These are phyloP conservation scores for Pollenia griseotomentosa DNA, from an alignment of 2,888 invertebrate species.

Conservation along the genomic window DNA sequence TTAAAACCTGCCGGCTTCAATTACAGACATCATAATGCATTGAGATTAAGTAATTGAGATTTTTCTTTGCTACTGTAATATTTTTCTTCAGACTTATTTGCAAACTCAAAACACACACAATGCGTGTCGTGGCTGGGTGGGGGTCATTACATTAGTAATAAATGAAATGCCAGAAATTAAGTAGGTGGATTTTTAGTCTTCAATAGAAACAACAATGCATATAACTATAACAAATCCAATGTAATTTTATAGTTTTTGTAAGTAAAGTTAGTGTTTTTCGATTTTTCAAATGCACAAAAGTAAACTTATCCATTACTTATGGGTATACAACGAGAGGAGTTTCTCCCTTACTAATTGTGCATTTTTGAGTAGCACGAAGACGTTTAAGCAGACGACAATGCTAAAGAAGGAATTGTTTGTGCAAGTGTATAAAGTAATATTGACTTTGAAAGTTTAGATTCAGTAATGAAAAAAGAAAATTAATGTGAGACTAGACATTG, in stretches of 20 bases:
- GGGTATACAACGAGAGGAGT: neutral
- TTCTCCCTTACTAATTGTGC: constrained; percentile 31
- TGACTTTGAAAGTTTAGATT: constrained; percentile 69
- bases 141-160: constrained; percentile 65
- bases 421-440: constrained; percentile 31
- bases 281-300: constrained; percentile 61
- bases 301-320: constrained; percentile 58
- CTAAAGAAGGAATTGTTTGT: constrained; percentile 32
- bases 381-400: neutral
- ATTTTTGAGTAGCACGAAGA: neutral
- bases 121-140: constrained; percentile 10
- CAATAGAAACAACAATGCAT: neutral
- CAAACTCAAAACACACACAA: constrained; percentile 31
- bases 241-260: constrained; percentile 3
- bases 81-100: neutral
- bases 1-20: constrained; percentile 59
- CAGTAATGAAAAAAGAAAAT: constrained; percentile 54
- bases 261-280: constrained; percentile 23
- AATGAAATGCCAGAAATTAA: constrained; percentile 71
- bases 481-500: constrained; percentile 35
- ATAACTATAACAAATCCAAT: neutral
- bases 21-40: constrained; percentile 61
- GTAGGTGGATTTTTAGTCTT: constrained; percentile 41
- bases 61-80: constrained; percentile 53
- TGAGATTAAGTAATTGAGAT: constrained; percentile 67